Base-by-base conservation (phyloP, 2,888 invertebrate species). In the Rhyacophila evoluta region DNA sequence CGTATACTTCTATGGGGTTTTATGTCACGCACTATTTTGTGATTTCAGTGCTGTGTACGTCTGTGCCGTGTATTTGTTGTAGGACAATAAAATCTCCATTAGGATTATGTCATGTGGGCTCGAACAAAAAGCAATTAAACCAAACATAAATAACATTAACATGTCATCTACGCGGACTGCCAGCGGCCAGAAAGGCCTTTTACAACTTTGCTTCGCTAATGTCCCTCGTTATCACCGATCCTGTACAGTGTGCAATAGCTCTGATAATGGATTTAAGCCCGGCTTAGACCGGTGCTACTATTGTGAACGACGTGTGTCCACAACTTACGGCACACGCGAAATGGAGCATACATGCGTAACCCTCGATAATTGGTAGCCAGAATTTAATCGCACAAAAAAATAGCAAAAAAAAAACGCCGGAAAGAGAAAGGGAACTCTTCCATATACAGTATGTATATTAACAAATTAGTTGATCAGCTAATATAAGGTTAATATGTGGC, bases 41-140 rank as follows among this genome's bases (percentile, higher is more conserved):
- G 29, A 33, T 33, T 33, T 33, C 29, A 33, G 29, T 6, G 29
- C n/a, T n/a, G 6, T 33, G 29, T 33, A 33, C 4, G 29, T 4
- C 2, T 33, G 2, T 6, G 2, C 29, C 6, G 29, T 6, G 19
- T 55, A 55, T 55, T 19, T 25, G 25, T 25, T 25, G 55, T 33
- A 2, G 6, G 55, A 55, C 19, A 55, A 55, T 55, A 55, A 55
- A 55, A 55, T 55, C 55, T 55, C 55, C 55, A 55, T 55, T 55
- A 55, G 55, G 55, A 55, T 55, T 55, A 55, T 55, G 55, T 55
- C 55, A 55, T 55, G 55, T 25, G 10, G 55, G 55, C 55, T 55
- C 6, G 55, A 55, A 55, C 55, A 55, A 55, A 55, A 15, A 55
- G 55, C 55, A 55, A 25, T 55, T 55, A 55, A 55, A 55, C 10